These are phyloP conservation scores for Sinentomon sp. DNA, from an alignment of 2,888 invertebrate species.

Conservation along the genomic window DNA sequence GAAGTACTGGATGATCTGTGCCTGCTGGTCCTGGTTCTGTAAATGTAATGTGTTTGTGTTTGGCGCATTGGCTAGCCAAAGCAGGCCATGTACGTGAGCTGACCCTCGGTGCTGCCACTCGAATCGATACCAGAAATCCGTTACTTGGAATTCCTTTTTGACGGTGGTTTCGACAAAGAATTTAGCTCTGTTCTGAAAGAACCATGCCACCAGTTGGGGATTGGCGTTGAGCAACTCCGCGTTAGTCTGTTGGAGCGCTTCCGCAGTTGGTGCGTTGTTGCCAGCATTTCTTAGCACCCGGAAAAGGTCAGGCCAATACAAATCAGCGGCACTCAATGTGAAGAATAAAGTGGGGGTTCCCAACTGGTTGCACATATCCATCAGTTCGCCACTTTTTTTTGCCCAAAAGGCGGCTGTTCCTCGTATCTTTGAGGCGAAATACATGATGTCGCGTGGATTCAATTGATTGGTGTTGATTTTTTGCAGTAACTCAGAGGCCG, in stretches of 20 bases:
- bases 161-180: conserved; percentile 3
- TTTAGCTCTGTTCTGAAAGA: conserved; percentile 5
- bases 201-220: conserved; percentile 7
- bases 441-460: conserved; percentile 8
- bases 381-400: conserved; percentile 4
- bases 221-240: conserved; percentile 5
- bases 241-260: background rate
- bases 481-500: conserved; percentile 1
- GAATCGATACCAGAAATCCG: conserved; percentile 8
- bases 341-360: conserved; percentile 11
- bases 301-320: conserved; percentile 11
- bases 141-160: conserved; percentile 4
- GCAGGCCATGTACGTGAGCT: conserved; percentile 11
- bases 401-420: conserved; percentile 10
- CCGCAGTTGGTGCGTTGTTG: too few relatives aligned
- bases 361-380: conserved; percentile 10
- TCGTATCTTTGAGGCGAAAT: conserved; percentile 6
- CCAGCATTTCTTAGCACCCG: conserved; percentile 6
- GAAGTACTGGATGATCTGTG: conserved; percentile 3
- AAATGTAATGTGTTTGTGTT: conserved; percentile 3
- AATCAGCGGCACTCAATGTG: conserved; percentile 11
- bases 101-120: conserved; percentile 11
- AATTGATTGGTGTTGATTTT: conserved; percentile 5
- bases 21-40: background rate
- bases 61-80: conserved; percentile 12